These are phyloP conservation scores for Myotis brandtii DNA, from an alignment of 2,113 vertebrate genomes.

Conservation along the genomic window DNA sequence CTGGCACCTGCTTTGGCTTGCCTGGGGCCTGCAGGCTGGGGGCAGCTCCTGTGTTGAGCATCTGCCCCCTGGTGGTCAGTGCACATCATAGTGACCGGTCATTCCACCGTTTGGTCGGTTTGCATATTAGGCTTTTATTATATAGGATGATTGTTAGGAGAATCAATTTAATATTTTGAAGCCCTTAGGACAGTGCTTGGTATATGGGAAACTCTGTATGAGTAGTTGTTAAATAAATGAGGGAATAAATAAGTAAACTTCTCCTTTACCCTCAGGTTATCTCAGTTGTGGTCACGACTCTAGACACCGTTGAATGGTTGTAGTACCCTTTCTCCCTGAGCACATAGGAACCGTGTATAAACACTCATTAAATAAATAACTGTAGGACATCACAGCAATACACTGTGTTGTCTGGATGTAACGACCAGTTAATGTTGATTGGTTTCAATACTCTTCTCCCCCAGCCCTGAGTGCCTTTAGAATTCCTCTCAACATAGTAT, in stretches of 20 bases:
- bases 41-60: too few relatives aligned
- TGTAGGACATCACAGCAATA: not conserved
- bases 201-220: not conserved
- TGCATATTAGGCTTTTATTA: not conserved
- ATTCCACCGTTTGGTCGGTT: too few relatives aligned
- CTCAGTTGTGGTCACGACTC: not conserved
- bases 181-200: not conserved
- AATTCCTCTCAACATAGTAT: not conserved
- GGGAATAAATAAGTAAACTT: not conserved
- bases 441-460: not conserved
- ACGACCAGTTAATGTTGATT: not conserved
- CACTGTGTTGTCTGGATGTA: not conserved
- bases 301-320: not conserved
- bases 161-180: not conserved
- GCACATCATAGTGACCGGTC: too few relatives aligned
- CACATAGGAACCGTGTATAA: not conserved
- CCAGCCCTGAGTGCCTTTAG: rapidly evolving
- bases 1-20: too few relatives aligned
- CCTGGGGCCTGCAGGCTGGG: too few relatives aligned
- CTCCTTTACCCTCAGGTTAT: not conserved
- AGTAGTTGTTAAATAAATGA: not conserved
- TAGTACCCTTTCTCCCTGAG: not conserved
- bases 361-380: not conserved
- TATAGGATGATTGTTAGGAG: not conserved
- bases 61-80: too few relatives aligned